A percentile compares a stretch with the other conserved stretches of the same genome.
Conservation (phyloP, 2,888 invertebrate genomes). For the Blomia tropicalis region DNA sequence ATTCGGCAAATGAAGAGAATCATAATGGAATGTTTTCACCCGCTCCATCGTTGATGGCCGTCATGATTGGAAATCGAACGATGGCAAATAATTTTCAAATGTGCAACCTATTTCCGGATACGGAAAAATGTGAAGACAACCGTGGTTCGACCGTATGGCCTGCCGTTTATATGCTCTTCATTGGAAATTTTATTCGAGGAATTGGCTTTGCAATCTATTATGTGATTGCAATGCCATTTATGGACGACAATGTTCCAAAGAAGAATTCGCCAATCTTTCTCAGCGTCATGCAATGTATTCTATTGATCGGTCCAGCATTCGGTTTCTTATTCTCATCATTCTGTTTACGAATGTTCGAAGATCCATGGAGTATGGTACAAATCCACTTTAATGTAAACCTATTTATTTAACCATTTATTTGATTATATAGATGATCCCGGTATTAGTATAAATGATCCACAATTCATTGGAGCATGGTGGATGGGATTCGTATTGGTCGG, state of each 20-base stretch:
- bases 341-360: constrained; percentile 29
- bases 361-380: constrained; percentile 24
- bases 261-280: constrained; percentile 4
- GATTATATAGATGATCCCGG: constrained; percentile 29
- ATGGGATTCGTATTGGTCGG: constrained; percentile 32
- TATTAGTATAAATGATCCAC: constrained; percentile 29
- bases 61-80: neutral
- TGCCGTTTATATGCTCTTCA: constrained; percentile 26
- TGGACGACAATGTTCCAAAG: constrained; percentile 28
- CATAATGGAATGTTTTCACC: neutral
- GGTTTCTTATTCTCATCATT: constrained; percentile 30
- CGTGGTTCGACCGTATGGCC: constrained; percentile 21
- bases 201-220: constrained; percentile 29
- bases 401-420: neutral
- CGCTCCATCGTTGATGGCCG: neutral
- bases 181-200: constrained; percentile 29
- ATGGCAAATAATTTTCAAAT: neutral
- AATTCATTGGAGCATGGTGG: constrained; percentile 33
- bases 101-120: neutral
- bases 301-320: constrained; percentile 29
- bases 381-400: neutral
- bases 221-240: constrained; percentile 27
- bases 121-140: neutral
- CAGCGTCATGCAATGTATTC: constrained; percentile 23
- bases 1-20: constrained; percentile 7